Conservation (phyloP, 2,888 invertebrate species). For the Zygaena filipendulae region DNA sequence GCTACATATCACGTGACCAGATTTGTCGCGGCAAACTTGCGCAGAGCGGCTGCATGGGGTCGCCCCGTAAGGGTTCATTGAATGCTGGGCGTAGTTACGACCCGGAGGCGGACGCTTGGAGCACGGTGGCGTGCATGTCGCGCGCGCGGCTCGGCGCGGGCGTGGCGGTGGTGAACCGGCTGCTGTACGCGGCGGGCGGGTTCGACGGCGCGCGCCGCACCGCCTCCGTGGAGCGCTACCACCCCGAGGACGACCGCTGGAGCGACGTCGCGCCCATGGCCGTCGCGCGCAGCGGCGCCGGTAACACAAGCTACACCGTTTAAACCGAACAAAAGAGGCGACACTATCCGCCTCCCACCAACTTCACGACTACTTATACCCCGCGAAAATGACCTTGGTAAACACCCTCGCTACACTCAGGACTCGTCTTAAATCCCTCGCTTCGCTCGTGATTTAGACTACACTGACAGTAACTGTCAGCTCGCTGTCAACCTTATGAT, state of each 20-base stretch:
- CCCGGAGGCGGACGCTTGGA: conserved; percentile 87
- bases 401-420: neutral
- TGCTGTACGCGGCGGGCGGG: conserved; percentile 87
- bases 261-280: conserved; percentile 82
- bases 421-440: no score
- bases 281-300: conserved; percentile 85
- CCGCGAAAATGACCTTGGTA: neutral
- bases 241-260: conserved; percentile 94
- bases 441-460: no score
- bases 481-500: no score
- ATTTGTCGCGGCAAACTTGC: no score
- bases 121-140: conserved; percentile 78
- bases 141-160: conserved; percentile 84
- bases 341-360: no score
- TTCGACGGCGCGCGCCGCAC: conserved; percentile 86
- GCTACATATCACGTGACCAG: no score
- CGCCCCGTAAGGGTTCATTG: no score
- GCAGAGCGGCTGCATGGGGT: no score
- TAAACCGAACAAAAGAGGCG: conserved; percentile 1
- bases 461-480: no score
- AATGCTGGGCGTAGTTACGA: no score
- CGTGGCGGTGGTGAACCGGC: conserved; percentile 80
- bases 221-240: conserved; percentile 88
- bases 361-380: no score
- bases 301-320: no score